Evolutionary conservation across 2,797 vertebrate species (phyloP).

Genomic region (Odontamblyopus rebecca): DNA sequence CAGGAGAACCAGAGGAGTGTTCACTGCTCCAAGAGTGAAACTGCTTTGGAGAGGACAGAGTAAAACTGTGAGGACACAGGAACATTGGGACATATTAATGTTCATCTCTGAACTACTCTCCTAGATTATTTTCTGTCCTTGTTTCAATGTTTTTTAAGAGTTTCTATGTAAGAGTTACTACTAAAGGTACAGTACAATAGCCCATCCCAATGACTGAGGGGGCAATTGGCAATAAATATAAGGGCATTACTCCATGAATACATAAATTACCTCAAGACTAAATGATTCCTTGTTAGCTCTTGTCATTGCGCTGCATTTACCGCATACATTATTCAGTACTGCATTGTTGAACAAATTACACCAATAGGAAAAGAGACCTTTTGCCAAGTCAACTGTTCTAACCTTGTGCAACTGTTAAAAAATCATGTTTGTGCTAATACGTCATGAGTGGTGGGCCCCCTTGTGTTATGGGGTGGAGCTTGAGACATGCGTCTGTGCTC

Average conservation of each 20-base stretch:
- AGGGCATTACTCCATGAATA: background rate
- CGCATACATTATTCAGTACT: background rate
- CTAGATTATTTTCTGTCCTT: background rate
- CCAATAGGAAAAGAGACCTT: background rate
- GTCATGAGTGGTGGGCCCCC: background rate
- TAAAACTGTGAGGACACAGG: constrained; percentile 1
- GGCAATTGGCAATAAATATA: background rate
- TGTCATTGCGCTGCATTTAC: background rate
- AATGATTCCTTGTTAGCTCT: background rate
- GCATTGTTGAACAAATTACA: background rate
- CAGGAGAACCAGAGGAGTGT: constrained; percentile 7
- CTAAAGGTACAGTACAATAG: background rate
- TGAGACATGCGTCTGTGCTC: constrained; percentile 37
- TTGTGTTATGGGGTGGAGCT: constrained; percentile 15
- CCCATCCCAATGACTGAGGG: background rate
- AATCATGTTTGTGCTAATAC: background rate
- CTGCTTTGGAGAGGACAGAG: too few relatives aligned
- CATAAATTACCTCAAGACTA: background rate
- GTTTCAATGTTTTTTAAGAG: background rate
- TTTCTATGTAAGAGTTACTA: background rate
- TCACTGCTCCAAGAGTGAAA: constrained; percentile 18
- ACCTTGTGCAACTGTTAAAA: background rate
- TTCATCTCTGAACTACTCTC: background rate
- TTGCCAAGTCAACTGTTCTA: too few relatives aligned
- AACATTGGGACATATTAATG: constrained; percentile 20